Percentiles rank a stretch among this genome's conserved stretches.
These are phyloP conservation scores for Liasis olivaceus DNA, from an alignment of 2,797 vertebrate species.

Conservation along the genomic window DNA sequence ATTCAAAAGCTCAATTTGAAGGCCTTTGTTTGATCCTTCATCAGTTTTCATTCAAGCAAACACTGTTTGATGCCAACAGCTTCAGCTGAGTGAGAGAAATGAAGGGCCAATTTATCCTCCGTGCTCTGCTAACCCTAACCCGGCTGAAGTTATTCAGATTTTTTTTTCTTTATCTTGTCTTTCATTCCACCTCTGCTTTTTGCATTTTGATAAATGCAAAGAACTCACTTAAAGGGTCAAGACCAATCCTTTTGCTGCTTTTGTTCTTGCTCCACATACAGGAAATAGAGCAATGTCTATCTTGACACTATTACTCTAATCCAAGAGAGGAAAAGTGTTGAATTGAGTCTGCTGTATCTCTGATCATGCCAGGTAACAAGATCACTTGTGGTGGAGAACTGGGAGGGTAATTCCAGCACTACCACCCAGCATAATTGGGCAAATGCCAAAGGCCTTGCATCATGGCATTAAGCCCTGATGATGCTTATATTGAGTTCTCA, in stretches of 20 bases:
- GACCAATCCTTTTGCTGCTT: background rate
- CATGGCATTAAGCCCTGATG: no score
- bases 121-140: background rate
- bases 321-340: background rate
- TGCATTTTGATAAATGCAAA: background rate
- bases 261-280: background rate
- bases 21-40: background rate
- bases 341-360: background rate
- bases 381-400: background rate
- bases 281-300: background rate
- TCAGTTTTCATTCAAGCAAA: background rate
- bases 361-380: background rate
- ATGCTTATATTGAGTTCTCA: background rate
- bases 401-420: background rate
- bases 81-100: background rate
- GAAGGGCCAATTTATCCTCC: background rate
- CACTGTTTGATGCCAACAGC: background rate
- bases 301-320: background rate
- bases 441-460: background rate
- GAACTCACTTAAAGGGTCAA: accelerated
- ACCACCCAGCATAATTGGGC: background rate
- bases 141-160: background rate
- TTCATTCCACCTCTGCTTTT: background rate
- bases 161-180: background rate
- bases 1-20: conserved; percentile 13